phyloP scores from a whole-genome alignment of 2,888 invertebrate genomes.

The Cetonia aurata region DNA sequence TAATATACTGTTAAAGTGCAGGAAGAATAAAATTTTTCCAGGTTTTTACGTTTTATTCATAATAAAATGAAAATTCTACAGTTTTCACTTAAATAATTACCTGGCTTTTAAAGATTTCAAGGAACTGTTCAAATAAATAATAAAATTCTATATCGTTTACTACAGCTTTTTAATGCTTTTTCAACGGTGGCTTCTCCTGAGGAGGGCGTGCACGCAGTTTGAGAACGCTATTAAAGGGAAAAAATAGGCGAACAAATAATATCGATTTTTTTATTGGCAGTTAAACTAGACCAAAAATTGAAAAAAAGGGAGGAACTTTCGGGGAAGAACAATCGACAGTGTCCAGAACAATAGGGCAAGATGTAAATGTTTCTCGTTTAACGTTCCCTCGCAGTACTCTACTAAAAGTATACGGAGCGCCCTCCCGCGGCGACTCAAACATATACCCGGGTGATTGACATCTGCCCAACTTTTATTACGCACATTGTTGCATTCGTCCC shows the following conservation, averaged over 20 bases:
- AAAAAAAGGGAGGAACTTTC: slow-evolving; percentile 17
- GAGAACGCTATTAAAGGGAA: slow-evolving; percentile 5
- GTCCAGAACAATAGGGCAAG: slow-evolving; percentile 27
- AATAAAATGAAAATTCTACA: too few species aligned
- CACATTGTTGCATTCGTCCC: slow-evolving; percentile 39
- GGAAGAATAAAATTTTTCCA: too few species aligned
- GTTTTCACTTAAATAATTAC: too few species aligned
- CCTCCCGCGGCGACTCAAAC: slow-evolving; percentile 30
- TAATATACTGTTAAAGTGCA: too few species aligned
- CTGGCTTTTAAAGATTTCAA: too few species aligned
- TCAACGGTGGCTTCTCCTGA: slow-evolving; percentile 24
- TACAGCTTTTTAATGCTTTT: not conserved
- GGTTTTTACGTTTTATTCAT: too few species aligned
- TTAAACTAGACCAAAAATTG: slow-evolving; percentile 34
- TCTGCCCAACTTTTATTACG: slow-evolving; percentile 43
- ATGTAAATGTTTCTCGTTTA: slow-evolving; percentile 38
- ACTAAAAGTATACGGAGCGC: slow-evolving; percentile 9
- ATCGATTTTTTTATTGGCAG: slow-evolving; percentile 11
- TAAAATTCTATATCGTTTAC: too few species aligned
- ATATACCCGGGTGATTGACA: slow-evolving; percentile 41
- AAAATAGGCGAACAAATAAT: slow-evolving; percentile 9
- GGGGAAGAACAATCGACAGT: slow-evolving; percentile 31
- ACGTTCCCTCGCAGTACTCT: slow-evolving; percentile 1
- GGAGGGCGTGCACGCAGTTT: not conserved
- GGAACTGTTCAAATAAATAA: too few species aligned